Evolutionary conservation across 1,140 invertebrate genomes (phyloP), one percentile per base, ranked within the genome.

Genomic region (Halictus rubicundus): DNA sequence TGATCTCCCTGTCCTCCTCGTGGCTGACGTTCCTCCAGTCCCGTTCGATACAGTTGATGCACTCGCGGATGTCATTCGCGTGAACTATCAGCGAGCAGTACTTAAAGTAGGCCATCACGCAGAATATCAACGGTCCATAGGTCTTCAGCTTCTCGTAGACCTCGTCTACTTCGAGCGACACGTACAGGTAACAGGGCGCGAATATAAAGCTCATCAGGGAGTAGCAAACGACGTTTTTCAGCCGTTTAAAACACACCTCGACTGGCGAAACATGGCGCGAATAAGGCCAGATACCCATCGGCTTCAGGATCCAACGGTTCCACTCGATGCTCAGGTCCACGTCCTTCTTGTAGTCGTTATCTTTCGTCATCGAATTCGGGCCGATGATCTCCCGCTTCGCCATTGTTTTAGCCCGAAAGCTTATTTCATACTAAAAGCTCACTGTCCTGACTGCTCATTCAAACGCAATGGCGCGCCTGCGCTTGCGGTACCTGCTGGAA

Each of bases 121-220:
- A 84, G 63, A 90, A 91, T 21, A 71, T 88, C 70, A 88, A 70
- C 1, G 89, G 87, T n/a, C 89, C 89, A 0, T 79, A 81, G 0
- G 89, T 23, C 60, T 86, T 89, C n/a, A 90, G 64, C 49, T 69
- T 88, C 0, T 87, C 64, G 32, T 81, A 74, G 10, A 66, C 54
- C 39, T 89, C 78, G 0, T 59, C 23, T 19, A 63, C 60, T 21
- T 63, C 60, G 7, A 37, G 57, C 12, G 88, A 81, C 9, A 64
- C 7, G 25, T 66, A 64, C 0, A 68, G 49, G 21, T 16, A 10
- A 14, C 49, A 57, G 0, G 57, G 57, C 27, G 74, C 6, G 0
- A 69, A 57, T 1, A 82, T 39, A n/a, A 68, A 82, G 9, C 23
- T 37, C 1, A 80, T 32, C 14, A 80, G 19, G 16, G 27, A 7